A percentile compares a stretch with the other conserved stretches of the same genome.
phyloP scores from a whole-genome alignment of 2,888 invertebrate species.

The Exocentrus adspersus region DNA sequence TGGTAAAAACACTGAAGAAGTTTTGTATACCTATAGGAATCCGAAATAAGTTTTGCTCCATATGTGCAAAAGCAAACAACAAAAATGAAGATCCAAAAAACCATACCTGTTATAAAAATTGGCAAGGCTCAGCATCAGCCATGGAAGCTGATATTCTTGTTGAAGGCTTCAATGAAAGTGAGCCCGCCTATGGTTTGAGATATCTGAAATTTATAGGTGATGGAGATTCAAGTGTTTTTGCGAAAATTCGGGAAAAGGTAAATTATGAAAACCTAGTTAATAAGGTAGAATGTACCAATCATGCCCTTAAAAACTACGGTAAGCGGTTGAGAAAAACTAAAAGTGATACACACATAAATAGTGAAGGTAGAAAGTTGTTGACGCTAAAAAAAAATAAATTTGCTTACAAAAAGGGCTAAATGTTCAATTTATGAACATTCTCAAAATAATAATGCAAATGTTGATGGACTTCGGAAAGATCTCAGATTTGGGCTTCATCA shows the following conservation, averaged over 20 bases:
- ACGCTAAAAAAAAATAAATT: constrained; percentile 27
- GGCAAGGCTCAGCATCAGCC: constrained; percentile 37
- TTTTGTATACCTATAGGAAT: constrained; percentile 41
- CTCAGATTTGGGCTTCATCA: constrained; percentile 30
- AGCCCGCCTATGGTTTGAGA: constrained; percentile 33
- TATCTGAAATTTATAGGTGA: constrained; percentile 38
- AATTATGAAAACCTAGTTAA: constrained; percentile 38
- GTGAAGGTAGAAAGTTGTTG: constrained; percentile 33
- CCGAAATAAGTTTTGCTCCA: constrained; percentile 42
- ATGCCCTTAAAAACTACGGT: constrained; percentile 35
- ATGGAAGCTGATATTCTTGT: constrained; percentile 43
- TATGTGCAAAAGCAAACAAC: constrained; percentile 36
- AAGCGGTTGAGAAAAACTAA: constrained; percentile 31
- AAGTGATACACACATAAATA: constrained; percentile 34
- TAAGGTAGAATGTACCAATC: constrained; percentile 44
- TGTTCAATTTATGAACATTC: constrained; percentile 43
- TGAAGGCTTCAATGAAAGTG: constrained; percentile 40
- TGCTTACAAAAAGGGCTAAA: constrained; percentile 35
- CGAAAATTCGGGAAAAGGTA: constrained; percentile 34
- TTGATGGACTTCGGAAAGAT: constrained; percentile 30
- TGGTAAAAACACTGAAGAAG: constrained; percentile 34
- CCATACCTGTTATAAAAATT: constrained; percentile 41
- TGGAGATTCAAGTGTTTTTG: constrained; percentile 38
- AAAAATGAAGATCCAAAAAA: too few species aligned
- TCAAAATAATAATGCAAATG: constrained; percentile 26